phyloP scores from a whole-genome alignment of 2,888 invertebrate species.

The Cheilosia pagana region DNA sequence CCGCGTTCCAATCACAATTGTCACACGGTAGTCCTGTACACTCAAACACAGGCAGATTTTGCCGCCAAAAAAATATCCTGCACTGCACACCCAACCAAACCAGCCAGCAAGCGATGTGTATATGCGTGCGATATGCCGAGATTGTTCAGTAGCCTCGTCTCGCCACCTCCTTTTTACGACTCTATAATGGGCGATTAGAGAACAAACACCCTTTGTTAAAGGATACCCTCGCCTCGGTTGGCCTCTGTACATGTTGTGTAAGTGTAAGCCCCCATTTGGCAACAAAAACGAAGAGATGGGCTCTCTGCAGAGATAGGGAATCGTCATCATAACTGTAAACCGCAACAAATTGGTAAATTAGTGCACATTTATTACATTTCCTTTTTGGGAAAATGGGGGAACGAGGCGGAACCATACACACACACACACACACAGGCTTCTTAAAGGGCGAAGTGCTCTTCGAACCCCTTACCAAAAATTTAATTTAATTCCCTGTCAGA shows the following conservation, averaged over 20 bases:
- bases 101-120: background rate
- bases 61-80: constrained; percentile 25
- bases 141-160: constrained; percentile 52
- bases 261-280: constrained; percentile 51
- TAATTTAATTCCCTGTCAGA: constrained; percentile 77
- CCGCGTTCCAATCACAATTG: constrained; percentile 29
- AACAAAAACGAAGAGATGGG: constrained; percentile 52
- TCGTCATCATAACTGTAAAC: constrained; percentile 79
- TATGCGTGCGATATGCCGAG: constrained; percentile 42
- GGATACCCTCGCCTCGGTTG: constrained; percentile 24
- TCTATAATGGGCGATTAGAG: constrained; percentile 64
- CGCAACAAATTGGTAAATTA: constrained; percentile 81
- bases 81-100: constrained; percentile 6
- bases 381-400: constrained; percentile 46
- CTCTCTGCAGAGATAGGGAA: constrained; percentile 68
- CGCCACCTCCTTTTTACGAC: constrained; percentile 65
- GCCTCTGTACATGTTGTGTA: constrained; percentile 40
- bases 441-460: constrained; percentile 18
- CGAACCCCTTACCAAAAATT: constrained; percentile 54
- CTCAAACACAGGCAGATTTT: constrained; percentile 9
- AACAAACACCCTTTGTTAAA: constrained; percentile 61
- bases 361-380: constrained; percentile 78
- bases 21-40: constrained; percentile 17
- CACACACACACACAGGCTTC: background rate
- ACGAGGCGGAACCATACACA: constrained; percentile 26